Evolutionary conservation across 1,140 invertebrate species (phyloP).

Genomic region (Leptopilina boulardi): DNA sequence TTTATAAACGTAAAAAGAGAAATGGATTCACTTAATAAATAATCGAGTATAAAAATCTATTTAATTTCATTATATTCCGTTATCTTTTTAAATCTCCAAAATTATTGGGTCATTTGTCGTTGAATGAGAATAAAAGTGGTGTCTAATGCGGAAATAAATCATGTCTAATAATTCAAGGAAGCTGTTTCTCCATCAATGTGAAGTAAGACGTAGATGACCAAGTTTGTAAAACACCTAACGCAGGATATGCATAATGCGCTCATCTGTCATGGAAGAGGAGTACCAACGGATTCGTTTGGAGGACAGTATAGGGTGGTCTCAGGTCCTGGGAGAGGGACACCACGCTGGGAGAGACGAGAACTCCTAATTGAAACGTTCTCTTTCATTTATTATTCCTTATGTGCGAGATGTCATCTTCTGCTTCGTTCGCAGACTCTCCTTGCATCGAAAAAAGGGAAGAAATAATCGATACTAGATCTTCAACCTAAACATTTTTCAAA

Average conservation of each 20-base stretch:
- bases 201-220: constrained; percentile 45
- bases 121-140: too few species aligned
- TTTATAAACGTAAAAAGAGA: too few species aligned
- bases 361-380: constrained; percentile 70
- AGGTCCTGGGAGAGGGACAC: constrained; percentile 44
- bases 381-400: constrained; percentile 68
- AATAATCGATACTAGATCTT: constrained; percentile 7
- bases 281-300: constrained; percentile 54
- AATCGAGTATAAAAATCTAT: too few species aligned
- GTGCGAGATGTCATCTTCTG: constrained; percentile 63
- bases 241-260: constrained; percentile 60
- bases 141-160: background rate
- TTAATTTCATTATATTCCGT: too few species aligned
- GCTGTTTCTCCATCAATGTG: background rate
- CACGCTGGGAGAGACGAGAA: constrained; percentile 69
- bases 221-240: constrained; percentile 60
- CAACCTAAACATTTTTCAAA: constrained; percentile 12
- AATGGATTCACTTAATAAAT: too few species aligned
- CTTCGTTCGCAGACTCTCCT: constrained; percentile 36
- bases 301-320: constrained; percentile 61
- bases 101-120: too few species aligned
- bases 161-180: constrained; percentile 37
- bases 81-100: too few species aligned
- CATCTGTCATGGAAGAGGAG: constrained; percentile 58
- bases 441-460: background rate